phyloP scores from a whole-genome alignment of 92 coral and sea anemone species.

The Palythoa heliodiscus region DNA sequence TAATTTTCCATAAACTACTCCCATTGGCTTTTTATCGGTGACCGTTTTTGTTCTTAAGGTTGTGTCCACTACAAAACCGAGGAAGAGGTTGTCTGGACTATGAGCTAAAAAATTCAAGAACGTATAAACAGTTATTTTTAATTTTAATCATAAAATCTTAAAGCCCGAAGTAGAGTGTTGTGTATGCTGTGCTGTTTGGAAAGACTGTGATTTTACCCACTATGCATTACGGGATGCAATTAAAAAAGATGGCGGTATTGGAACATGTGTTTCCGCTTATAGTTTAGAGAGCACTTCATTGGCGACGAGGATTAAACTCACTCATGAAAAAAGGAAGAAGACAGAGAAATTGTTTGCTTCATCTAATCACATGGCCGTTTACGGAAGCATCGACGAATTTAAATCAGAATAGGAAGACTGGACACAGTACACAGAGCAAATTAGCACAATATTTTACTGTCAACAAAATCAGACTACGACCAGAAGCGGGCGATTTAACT shows the following conservation, averaged over 20 bases:
- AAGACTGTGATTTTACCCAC: background rate
- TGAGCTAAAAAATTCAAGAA: background rate
- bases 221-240: background rate
- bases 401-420: too few relatives aligned
- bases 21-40: constrained; percentile 36
- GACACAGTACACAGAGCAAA: too few relatives aligned
- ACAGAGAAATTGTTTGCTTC: too few relatives aligned
- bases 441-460: too few relatives aligned
- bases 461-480: too few relatives aligned
- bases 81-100: constrained; percentile 90
- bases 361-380: too few relatives aligned
- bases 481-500: too few relatives aligned
- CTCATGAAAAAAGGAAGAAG: too few relatives aligned
- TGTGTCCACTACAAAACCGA: constrained; percentile 88
- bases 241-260: background rate
- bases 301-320: too few relatives aligned
- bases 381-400: too few relatives aligned
- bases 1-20: constrained; percentile 82
- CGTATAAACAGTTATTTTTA: background rate
- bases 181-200: background rate
- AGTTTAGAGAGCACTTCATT: too few relatives aligned
- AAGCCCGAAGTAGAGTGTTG: background rate
- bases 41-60: background rate
- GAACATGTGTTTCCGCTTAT: background rate
- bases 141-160: background rate